phyloP scores from a whole-genome alignment of 2,113 vertebrate species.

The Gobiocypris rarus region DNA sequence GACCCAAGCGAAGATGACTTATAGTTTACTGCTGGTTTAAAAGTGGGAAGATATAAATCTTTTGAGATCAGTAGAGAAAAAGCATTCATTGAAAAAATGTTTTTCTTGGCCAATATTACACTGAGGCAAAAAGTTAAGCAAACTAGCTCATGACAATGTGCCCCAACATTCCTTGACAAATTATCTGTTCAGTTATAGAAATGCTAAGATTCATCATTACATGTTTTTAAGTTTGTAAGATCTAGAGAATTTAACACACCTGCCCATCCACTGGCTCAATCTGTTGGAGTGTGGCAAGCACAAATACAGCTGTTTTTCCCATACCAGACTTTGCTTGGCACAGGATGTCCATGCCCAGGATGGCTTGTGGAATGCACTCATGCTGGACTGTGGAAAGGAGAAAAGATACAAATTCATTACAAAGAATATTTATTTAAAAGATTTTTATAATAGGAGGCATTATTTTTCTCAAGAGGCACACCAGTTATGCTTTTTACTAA shows the following conservation, averaged over 20 bases:
- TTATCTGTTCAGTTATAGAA: background rate
- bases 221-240: background rate
- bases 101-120: background rate
- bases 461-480: too few species aligned
- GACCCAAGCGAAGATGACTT: too few species aligned
- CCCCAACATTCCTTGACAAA: too few species aligned
- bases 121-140: background rate
- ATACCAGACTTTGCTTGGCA: slow-evolving; percentile 92
- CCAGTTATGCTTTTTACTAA: too few species aligned
- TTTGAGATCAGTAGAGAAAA: background rate
- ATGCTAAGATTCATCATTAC: background rate
- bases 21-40: background rate
- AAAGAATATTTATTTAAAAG: too few species aligned
- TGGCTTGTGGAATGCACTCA: slow-evolving; percentile 89
- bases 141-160: background rate
- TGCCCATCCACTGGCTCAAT: slow-evolving; percentile 85
- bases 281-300: slow-evolving; percentile 87
- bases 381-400: slow-evolving; percentile 81
- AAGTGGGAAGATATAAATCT: background rate
- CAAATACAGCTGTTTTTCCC: slow-evolving; percentile 89
- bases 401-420: background rate
- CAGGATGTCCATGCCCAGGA: slow-evolving; percentile 87
- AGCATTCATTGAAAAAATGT: background rate
- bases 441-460: too few species aligned
- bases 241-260: slow-evolving; percentile 64